phyloP scores from a whole-genome alignment of 2,797 vertebrate genomes.

The Acanthiza pusilla region DNA sequence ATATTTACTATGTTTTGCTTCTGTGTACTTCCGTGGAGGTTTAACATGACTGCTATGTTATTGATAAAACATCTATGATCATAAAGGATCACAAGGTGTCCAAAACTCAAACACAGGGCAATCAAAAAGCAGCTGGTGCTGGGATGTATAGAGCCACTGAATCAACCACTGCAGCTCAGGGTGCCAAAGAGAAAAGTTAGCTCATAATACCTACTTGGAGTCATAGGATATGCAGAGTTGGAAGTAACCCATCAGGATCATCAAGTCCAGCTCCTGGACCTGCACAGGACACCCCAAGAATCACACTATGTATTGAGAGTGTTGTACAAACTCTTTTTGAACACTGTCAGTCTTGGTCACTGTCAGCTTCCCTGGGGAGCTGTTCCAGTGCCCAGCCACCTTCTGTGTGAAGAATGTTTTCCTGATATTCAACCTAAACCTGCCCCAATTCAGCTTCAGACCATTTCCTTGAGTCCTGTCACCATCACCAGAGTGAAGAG shows the following conservation, averaged over 20 bases:
- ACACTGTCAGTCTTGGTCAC: background rate
- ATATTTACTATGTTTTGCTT: background rate
- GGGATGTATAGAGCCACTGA: background rate
- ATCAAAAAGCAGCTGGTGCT: background rate
- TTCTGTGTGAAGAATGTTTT: background rate
- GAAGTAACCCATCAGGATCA: background rate
- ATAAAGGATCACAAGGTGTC: background rate
- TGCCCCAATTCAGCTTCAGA: rapidly evolving
- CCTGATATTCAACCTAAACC: background rate
- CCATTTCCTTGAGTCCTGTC: background rate
- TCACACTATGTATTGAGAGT: background rate
- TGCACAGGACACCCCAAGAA: background rate
- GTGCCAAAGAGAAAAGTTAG: background rate
- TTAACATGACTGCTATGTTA: background rate
- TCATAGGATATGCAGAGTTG: background rate
- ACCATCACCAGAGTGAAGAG: background rate
- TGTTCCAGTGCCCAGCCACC: background rate
- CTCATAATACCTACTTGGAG: background rate
- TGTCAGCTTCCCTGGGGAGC: background rate
- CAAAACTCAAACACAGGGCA: background rate
- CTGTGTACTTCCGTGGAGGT: background rate
- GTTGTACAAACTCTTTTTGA: background rate
- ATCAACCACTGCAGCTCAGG: background rate
- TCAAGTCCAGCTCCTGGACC: background rate
- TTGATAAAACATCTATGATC: background rate